phyloP scores from a whole-genome alignment of 2,888 invertebrate genomes.

The Epirrhoe alternata region DNA sequence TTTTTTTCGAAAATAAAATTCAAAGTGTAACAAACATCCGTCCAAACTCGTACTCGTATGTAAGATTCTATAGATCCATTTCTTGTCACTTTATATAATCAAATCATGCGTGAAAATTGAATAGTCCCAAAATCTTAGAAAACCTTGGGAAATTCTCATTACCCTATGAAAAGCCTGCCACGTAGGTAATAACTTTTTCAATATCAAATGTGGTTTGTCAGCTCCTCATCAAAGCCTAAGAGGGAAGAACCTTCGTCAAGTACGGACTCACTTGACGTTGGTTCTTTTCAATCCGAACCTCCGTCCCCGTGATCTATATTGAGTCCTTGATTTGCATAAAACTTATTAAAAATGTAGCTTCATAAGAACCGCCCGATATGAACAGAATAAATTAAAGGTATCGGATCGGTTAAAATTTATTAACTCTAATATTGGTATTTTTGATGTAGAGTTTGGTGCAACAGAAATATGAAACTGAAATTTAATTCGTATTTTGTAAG shows the following conservation, averaged over 20 bases:
- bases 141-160: conserved; percentile 23
- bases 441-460: conserved; percentile 11
- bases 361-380: conserved; percentile 55
- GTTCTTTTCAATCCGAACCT: conserved; percentile 70
- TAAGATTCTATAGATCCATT: neutral
- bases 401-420: conserved; percentile 18
- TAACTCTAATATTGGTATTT: conserved; percentile 12
- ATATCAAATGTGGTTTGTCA: conserved; percentile 71
- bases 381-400: conserved; percentile 57
- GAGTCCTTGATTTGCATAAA: conserved; percentile 74
- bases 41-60: neutral
- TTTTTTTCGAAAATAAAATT: no score
- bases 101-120: neutral
- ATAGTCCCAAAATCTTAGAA: conserved; percentile 5
- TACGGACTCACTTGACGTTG: conserved; percentile 75
- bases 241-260: conserved; percentile 62
- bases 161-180: conserved; percentile 28
- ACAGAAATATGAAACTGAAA: neutral
- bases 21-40: no score
- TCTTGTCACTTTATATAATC: conserved; percentile 1
- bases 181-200: conserved; percentile 59
- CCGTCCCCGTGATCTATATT: conserved; percentile 62
- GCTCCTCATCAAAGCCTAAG: conserved; percentile 45
- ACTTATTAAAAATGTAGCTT: conserved; percentile 76
- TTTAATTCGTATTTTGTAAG: no score